Conservation (phyloP, 2,797 vertebrate genomes). For the Notolepis coatsorum region DNA sequence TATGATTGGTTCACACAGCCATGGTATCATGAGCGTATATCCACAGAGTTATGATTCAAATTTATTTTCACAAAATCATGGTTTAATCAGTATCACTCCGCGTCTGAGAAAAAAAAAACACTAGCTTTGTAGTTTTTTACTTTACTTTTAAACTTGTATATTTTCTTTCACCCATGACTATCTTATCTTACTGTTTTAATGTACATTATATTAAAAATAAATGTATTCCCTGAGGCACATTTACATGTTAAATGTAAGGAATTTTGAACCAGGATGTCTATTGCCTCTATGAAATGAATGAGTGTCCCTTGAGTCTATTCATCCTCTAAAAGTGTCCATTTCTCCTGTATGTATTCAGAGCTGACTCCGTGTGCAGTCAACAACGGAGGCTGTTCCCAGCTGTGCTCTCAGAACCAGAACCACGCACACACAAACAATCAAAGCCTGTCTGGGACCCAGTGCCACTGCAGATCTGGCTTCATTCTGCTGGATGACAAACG, state of each 20-base stretch:
- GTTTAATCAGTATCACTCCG: too few species aligned
- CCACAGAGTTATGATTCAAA: too few species aligned
- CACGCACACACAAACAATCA: constrained; percentile 40
- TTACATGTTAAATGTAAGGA: not conserved
- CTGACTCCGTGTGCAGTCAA: constrained; percentile 64
- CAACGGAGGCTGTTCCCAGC: constrained; percentile 74
- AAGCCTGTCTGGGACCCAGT: constrained; percentile 43
- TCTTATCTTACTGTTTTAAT: not conserved
- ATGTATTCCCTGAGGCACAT: not conserved
- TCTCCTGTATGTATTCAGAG: constrained; percentile 35
- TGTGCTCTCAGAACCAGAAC: constrained; percentile 55
- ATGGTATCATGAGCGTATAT: too few species aligned
- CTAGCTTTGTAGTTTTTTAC: too few species aligned
- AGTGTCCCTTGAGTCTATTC: too few species aligned
- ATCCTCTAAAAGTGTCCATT: not conserved
- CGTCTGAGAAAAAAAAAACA: too few species aligned
- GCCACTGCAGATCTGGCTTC: constrained; percentile 67
- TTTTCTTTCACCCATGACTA: not conserved
- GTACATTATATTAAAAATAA: too few species aligned
- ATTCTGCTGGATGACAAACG: constrained; percentile 61
- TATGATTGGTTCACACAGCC: too few species aligned
- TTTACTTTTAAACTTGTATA: not conserved
- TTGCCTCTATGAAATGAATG: too few species aligned
- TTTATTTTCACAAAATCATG: too few species aligned
- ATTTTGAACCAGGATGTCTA: not conserved